These are phyloP conservation scores for Nematopogon swammerdamellus DNA, from an alignment of 2,888 invertebrate genomes.

Conservation along the genomic window DNA sequence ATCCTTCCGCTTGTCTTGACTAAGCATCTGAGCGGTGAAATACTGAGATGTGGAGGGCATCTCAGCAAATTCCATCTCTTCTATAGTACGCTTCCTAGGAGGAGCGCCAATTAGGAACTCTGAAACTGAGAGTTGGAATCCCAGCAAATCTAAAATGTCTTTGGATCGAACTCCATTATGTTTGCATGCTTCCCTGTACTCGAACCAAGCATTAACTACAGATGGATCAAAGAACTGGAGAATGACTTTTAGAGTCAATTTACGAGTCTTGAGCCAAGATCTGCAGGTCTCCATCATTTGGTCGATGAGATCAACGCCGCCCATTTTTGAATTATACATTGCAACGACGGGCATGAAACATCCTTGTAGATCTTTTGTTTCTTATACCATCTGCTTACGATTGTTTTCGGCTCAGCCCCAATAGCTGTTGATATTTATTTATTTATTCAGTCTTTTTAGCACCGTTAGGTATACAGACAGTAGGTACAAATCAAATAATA, in stretches of 20 bases:
- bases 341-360: constrained; percentile 15
- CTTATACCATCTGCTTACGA: constrained; percentile 9
- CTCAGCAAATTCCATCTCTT: constrained; percentile 10
- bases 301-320: constrained; percentile 17
- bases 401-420: constrained; percentile 14
- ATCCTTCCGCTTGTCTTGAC: constrained; percentile 11
- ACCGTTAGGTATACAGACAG: too few relatives aligned
- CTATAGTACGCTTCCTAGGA: constrained; percentile 7
- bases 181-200: constrained; percentile 12
- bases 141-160: constrained; percentile 12
- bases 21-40: constrained; percentile 8
- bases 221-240: constrained; percentile 12
- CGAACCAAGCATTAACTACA: constrained; percentile 14
- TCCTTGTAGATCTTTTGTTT: constrained; percentile 11
- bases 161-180: constrained; percentile 5
- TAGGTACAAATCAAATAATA: too few relatives aligned
- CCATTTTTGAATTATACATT: constrained; percentile 18
- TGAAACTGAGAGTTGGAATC: constrained; percentile 11
- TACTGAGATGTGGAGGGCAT: constrained; percentile 9
- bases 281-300: constrained; percentile 17
- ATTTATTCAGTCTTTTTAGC: too few relatives aligned
- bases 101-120: constrained; percentile 11
- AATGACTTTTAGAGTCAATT: constrained; percentile 19
- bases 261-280: constrained; percentile 17
- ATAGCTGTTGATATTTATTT: constrained; percentile 17